A percentile compares a stretch with the other conserved stretches of the same genome.
Conservation (phyloP, 2,888 invertebrate genomes). For the Zaprionus bogoriensis region DNA sequence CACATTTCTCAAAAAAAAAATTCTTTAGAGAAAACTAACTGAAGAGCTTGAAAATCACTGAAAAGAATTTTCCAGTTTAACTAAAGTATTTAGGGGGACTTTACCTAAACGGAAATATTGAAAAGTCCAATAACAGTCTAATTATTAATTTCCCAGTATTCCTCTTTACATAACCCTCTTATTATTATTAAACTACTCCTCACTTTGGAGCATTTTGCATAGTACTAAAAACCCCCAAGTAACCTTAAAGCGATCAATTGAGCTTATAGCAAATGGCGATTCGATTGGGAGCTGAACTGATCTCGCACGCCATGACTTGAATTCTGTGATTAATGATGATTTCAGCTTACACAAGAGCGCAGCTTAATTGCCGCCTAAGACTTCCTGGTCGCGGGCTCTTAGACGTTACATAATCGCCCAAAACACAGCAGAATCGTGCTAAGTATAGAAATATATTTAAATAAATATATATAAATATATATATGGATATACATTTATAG, state of each 20-base stretch:
- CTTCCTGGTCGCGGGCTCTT: constrained; percentile 34
- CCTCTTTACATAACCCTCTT: background rate
- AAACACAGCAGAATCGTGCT: background rate
- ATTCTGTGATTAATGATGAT: constrained; percentile 45
- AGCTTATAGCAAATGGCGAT: constrained; percentile 19
- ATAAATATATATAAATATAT: too few relatives aligned
- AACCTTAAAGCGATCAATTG: constrained; percentile 2
- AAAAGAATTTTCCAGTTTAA: too few relatives aligned
- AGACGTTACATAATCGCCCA: constrained; percentile 37
- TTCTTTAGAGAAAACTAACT: too few relatives aligned
- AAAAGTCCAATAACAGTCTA: too few relatives aligned
- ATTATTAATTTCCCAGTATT: background rate
- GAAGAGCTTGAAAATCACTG: too few relatives aligned
- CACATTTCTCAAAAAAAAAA: too few relatives aligned
- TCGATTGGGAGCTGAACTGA: background rate
- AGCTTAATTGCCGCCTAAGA: constrained; percentile 18
- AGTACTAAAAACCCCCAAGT: background rate
- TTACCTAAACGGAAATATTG: too few relatives aligned
- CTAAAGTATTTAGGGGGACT: too few relatives aligned
- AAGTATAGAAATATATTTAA: too few relatives aligned
- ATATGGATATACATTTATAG: too few relatives aligned
- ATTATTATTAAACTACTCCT: background rate
- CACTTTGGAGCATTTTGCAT: background rate
- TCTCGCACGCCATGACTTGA: constrained; percentile 17
- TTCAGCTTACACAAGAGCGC: constrained; percentile 30